A percentile compares a stretch with the other conserved stretches of the same genome.
Conservation (phyloP, 2,113 vertebrate genomes). For the Corydoras maculifer region DNA sequence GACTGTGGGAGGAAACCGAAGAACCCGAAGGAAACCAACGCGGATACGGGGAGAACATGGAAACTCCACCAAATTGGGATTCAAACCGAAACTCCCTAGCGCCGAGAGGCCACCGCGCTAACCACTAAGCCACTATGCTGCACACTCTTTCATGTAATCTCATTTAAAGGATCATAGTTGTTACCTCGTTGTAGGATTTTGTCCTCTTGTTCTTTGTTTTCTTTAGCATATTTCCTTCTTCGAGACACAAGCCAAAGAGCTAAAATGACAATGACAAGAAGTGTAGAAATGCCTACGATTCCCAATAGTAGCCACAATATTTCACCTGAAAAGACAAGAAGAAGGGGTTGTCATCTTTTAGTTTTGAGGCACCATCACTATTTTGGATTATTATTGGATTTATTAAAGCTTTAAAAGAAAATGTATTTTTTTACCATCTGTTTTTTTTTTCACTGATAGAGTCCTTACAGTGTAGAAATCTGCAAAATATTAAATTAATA, state of each 20-base stretch:
- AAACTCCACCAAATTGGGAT: too few species aligned
- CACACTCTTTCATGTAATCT: too few species aligned
- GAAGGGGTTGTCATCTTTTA: background rate
- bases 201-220: constrained; percentile 12
- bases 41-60: too few species aligned
- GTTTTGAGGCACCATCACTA: background rate
- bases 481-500: constrained; percentile 8
- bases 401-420: background rate
- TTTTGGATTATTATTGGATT: too few species aligned
- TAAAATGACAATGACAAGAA: constrained; percentile 1
- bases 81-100: too few species aligned
- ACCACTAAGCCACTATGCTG: too few species aligned
- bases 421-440: background rate
- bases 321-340: background rate
- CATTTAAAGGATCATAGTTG: background rate
- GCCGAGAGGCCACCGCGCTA: too few species aligned
- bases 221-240: background rate
- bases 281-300: background rate
- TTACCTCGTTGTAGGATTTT: constrained; percentile 10
- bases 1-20: too few species aligned
- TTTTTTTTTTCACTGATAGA: background rate
- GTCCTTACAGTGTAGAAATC: background rate
- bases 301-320: background rate
- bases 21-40: too few species aligned
- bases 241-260: background rate